These are phyloP conservation scores for Chelon labrosus DNA, from an alignment of 2,797 vertebrate genomes.

Conservation along the genomic window DNA sequence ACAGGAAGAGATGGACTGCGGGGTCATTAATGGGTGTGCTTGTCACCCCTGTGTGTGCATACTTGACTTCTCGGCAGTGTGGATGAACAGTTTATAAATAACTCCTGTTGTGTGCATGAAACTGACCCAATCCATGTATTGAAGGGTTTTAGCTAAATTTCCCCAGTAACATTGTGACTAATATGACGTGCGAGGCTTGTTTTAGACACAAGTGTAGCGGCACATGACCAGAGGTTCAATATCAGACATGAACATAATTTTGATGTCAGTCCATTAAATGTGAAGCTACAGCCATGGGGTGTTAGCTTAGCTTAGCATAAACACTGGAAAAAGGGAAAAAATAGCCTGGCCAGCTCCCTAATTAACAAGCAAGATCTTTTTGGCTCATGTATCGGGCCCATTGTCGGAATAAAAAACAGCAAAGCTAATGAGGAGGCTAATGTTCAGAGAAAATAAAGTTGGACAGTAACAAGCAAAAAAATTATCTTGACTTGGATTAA, in stretches of 20 bases:
- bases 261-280: not conserved
- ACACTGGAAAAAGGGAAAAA: not conserved
- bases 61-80: conserved; percentile 41
- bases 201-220: conserved; percentile 17
- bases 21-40: conserved; percentile 75
- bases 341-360: not conserved
- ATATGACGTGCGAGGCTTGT: not conserved
- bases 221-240: not conserved
- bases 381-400: not conserved
- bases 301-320: conserved; percentile 12
- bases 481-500: no score
- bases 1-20: conserved; percentile 77
- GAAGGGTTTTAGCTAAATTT: conserved; percentile 34
- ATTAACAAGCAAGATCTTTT: not conserved
- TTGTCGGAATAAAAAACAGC: no score
- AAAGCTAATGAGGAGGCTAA: no score
- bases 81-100: conserved; percentile 34
- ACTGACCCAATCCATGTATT: conserved; percentile 42
- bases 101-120: conserved; percentile 15
- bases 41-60: conserved; percentile 43
- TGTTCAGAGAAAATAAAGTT: no score
- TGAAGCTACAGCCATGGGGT: not conserved
- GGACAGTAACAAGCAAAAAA: no score
- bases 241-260: not conserved
- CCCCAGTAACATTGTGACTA: conserved; percentile 29